These are phyloP conservation scores for Orycteropus afer DNA, from an alignment of 2,113 vertebrate species.

Conservation along the genomic window DNA sequence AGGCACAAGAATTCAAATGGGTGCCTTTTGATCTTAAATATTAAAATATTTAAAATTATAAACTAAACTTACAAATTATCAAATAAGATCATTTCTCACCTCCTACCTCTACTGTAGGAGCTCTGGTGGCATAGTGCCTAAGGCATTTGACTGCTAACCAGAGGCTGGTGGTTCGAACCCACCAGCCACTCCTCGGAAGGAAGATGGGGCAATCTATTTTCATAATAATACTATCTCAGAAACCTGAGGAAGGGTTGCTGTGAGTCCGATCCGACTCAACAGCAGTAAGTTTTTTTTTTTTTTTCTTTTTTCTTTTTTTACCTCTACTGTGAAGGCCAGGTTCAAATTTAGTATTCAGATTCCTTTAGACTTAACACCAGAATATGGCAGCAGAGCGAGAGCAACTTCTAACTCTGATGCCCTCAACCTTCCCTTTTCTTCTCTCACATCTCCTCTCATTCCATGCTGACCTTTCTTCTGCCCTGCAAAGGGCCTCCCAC, in stretches of 20 bases:
- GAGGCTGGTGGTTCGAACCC: too few relatives aligned
- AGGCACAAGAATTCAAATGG: neutral
- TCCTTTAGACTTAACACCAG: neutral
- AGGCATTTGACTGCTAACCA: too few relatives aligned
- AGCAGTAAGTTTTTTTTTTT: too few relatives aligned
- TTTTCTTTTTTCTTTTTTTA: too few relatives aligned
- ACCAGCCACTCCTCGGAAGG: too few relatives aligned
- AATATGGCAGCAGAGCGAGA: neutral
- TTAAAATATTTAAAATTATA: neutral
- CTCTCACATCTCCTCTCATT: accelerated
- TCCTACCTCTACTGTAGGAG: neutral
- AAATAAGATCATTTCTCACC: neutral
- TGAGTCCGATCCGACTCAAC: too few relatives aligned
- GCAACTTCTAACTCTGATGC: accelerated
- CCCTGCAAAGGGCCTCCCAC: accelerated
- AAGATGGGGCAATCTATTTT: too few relatives aligned
- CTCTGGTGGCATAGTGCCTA: too few relatives aligned
- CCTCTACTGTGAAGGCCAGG: too few relatives aligned
- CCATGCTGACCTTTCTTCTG: too few relatives aligned
- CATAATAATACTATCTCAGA: too few relatives aligned
- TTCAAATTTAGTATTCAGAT: neutral
- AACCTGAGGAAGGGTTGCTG: too few relatives aligned
- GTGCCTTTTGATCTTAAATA: accelerated
- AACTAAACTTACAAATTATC: neutral
- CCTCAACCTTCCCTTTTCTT: accelerated